A percentile compares a stretch with the other conserved stretches of the same genome.
Conservation (phyloP, 2,888 invertebrate species). For the Tetanocera ferruginea region DNA sequence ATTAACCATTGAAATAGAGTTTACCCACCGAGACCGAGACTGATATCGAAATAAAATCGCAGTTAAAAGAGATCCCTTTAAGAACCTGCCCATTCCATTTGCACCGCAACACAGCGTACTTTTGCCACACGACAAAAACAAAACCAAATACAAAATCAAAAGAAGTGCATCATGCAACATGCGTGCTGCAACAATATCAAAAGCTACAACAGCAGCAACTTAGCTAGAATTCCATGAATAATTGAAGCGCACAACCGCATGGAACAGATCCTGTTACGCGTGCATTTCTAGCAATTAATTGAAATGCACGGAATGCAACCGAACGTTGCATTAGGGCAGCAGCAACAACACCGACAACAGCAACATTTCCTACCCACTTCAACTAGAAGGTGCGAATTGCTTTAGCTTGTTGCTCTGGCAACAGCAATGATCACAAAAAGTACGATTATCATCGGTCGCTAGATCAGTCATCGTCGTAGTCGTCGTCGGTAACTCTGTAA, state of each 20-base stretch:
- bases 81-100: neutral
- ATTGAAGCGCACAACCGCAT: slow-evolving; percentile 36
- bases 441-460: slow-evolving; percentile 30
- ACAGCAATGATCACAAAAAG: neutral
- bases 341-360: neutral
- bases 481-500: slow-evolving; percentile 23
- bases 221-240: slow-evolving; percentile 35
- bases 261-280: slow-evolving; percentile 36
- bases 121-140: slow-evolving; percentile 32
- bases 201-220: neutral
- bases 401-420: neutral
- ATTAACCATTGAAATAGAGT: neutral
- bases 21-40: slow-evolving; percentile 12
- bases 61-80: neutral
- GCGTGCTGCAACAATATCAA: neutral
- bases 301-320: slow-evolving; percentile 34
- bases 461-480: neutral
- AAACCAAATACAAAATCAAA: neutral
- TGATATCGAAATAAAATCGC: neutral
- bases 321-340: slow-evolving; percentile 25
- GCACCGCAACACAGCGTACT: slow-evolving; percentile 21
- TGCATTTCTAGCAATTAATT: slow-evolving; percentile 38
- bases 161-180: neutral
- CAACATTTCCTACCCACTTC: neutral
- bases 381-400: slow-evolving; percentile 18